A percentile compares a stretch with the other conserved stretches of the same genome.
These are phyloP conservation scores for Myiagra hebetior DNA, from an alignment of 2,113 vertebrate species.

Conservation along the genomic window DNA sequence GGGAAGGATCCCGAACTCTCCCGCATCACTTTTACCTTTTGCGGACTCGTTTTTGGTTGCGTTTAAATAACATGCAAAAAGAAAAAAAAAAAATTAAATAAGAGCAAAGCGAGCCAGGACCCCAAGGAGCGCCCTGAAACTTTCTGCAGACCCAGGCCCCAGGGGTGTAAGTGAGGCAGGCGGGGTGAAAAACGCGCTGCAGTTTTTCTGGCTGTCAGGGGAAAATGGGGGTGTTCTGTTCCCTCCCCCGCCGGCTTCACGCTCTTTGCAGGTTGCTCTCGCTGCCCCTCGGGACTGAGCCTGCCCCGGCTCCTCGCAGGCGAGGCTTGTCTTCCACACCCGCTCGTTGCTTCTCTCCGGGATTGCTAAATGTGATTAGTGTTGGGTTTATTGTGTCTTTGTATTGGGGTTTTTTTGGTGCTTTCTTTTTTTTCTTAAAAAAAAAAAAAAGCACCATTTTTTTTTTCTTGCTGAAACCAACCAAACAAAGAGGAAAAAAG, in stretches of 20 bases:
- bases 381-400: neutral
- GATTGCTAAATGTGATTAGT: neutral
- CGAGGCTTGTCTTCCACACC: neutral
- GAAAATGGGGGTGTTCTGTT: too few relatives aligned
- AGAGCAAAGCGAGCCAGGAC: neutral
- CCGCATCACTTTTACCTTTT: neutral
- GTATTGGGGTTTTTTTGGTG: too few relatives aligned
- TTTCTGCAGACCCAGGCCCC: neutral
- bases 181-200: neutral
- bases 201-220: neutral
- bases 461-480: neutral
- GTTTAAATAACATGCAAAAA: neutral
- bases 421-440: neutral
- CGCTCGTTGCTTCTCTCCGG: neutral
- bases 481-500: neutral
- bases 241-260: accelerated
- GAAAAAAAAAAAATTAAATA: neutral
- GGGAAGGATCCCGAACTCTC: neutral
- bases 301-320: neutral
- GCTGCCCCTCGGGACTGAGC: neutral
- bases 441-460: too few relatives aligned
- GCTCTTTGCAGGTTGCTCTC: neutral
- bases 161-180: neutral
- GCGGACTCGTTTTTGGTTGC: neutral
- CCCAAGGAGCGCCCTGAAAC: neutral